Evolutionary conservation across 2,113 vertebrate genomes (phyloP).

Genomic region (Agelaius phoeniceus): DNA sequence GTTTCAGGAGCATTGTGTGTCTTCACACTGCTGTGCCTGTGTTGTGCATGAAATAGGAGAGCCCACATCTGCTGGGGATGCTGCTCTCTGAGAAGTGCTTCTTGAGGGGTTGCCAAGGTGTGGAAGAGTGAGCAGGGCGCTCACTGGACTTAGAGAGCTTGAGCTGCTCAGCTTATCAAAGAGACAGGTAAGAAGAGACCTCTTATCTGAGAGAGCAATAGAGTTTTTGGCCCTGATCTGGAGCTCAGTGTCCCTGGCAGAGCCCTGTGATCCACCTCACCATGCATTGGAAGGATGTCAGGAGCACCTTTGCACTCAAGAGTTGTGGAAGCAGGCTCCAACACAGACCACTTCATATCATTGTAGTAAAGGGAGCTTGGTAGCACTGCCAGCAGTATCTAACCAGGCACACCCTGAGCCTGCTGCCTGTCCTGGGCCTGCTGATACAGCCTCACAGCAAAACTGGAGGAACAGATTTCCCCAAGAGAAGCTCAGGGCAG

Average conservation of each 20-base stretch:
- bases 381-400: neutral
- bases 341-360: neutral
- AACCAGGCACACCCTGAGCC: neutral
- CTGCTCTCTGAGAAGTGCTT: neutral
- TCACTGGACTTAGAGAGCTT: neutral
- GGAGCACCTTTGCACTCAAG: neutral
- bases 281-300: fast-evolving
- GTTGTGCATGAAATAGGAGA: neutral
- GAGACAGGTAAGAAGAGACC: neutral
- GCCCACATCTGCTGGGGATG: neutral
- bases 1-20: neutral
- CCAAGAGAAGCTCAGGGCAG: neutral
- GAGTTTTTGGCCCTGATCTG: neutral
- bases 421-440: neutral
- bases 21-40: fast-evolving
- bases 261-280: neutral
- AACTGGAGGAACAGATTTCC: neutral
- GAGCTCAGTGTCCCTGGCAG: neutral
- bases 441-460: fast-evolving
- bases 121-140: neutral
- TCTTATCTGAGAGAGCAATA: neutral
- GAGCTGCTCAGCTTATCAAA: neutral
- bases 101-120: too few species aligned
- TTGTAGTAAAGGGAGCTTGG: neutral
- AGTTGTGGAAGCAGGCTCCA: neutral